Evolutionary conservation across 2,888 invertebrate genomes (phyloP), one percentile per base, ranked within the genome.

Genomic region (Synanthedon myopaeformis): DNA sequence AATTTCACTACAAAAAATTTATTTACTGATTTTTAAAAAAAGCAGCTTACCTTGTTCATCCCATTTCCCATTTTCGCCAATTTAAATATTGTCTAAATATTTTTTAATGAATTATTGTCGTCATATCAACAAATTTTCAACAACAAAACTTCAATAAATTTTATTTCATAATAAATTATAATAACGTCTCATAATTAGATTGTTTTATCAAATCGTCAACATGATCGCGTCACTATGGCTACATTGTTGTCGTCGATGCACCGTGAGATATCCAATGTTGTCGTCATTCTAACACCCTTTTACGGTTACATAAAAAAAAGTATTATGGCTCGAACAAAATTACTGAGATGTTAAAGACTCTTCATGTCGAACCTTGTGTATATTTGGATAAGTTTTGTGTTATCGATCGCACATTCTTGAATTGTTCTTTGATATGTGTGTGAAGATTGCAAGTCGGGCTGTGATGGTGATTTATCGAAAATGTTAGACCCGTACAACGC

Each of bases 11-110:
- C 23, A 23, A 4, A 5, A 23, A 28, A n/a, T 13, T 8, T 13
- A 45, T 45, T 45, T 14, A 45, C 1, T 3, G 11, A 13, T n/a
- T n/a, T n/a, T n/a, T 13, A 13, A 45, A 45, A 45, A 45, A 49
- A 49, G 19, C 49, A 49, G 12, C 81, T 89, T 84, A 94, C 95
- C 94, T 94, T 95, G 86, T 95, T 95, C 95, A 95, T 95, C 84
- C 95, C 95, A 92, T 95, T 94, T 86, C 95, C 95, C 94, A 95
- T 79, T 63, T 72, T 78, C 63, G 64, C 56, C 63, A 56, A 62
- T 60, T 60, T 62, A 35, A 35, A 35, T 35, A 62, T 61, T 67
- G 58, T 56, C 68, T 68, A 61, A 53, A 55, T 58, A 67, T 65
- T 56, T 23, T 23, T 60, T 71, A 67, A 57, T 62, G 62, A 69